A percentile compares a stretch with the other conserved stretches of the same genome.
These are phyloP conservation scores for Lithophane leautieri DNA, from an alignment of 2,888 invertebrate species.

Conservation along the genomic window DNA sequence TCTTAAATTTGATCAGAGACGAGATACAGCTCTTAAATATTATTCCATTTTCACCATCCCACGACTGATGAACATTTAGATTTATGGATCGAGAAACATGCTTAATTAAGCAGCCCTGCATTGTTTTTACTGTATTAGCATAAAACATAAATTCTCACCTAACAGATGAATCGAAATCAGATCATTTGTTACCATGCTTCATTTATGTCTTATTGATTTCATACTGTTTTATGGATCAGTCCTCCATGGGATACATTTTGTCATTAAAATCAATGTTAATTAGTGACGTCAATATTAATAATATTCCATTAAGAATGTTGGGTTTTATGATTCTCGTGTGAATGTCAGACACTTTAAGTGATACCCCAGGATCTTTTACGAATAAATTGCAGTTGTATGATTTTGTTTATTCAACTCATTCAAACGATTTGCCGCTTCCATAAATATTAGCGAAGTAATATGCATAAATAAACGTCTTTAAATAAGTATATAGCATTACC, in stretches of 20 bases:
- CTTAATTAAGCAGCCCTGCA: constrained; percentile 86
- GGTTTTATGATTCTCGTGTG: constrained; percentile 21
- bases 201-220: constrained; percentile 66
- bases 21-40: constrained; percentile 59
- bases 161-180: constrained; percentile 71
- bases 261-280: constrained; percentile 46
- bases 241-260: constrained; percentile 31
- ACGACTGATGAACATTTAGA: constrained; percentile 81
- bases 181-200: constrained; percentile 64
- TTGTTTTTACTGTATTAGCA: constrained; percentile 80
- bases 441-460: constrained; percentile 18
- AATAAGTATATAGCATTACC: constrained; percentile 35
- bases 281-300: constrained; percentile 29
- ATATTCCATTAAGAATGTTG: constrained; percentile 20
- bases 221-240: constrained; percentile 57
- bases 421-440: constrained; percentile 27
- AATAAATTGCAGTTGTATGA: constrained; percentile 9
- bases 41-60: constrained; percentile 61
- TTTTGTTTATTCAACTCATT: constrained; percentile 9
- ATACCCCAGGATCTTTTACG: not conserved
- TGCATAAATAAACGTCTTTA: constrained; percentile 22
- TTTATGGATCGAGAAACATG: constrained; percentile 88
- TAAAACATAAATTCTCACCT: constrained; percentile 78
- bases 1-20: constrained; percentile 78
- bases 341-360: constrained; percentile 17